phyloP scores from a whole-genome alignment of 2,797 vertebrate species.

The Squalus acanthias region DNA sequence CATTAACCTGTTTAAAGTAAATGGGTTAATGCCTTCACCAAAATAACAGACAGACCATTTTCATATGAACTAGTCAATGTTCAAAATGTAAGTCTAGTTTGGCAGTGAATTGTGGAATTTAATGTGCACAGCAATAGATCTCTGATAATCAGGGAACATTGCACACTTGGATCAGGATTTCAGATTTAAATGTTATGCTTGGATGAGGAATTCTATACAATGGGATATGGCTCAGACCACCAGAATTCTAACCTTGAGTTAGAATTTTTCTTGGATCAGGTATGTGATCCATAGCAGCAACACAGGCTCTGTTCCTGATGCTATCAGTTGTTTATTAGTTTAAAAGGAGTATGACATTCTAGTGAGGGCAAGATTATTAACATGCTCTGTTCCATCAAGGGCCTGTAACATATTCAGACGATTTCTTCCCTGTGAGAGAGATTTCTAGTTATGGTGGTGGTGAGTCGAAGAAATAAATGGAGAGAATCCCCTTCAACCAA shows the following conservation, averaged over 20 bases:
- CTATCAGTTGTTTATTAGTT: slow-evolving; percentile 4
- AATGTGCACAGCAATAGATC: background rate
- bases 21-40: background rate
- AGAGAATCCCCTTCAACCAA: background rate
- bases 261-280: slow-evolving; percentile 4
- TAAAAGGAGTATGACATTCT: background rate
- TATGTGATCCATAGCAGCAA: background rate
- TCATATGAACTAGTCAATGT: background rate
- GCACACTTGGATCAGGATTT: background rate
- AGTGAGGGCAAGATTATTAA: background rate
- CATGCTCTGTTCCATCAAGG: background rate
- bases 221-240: background rate
- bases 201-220: background rate
- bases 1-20: background rate
- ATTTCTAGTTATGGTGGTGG: background rate
- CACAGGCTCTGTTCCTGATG: background rate
- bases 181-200: background rate
- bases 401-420: background rate
- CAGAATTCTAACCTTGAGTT: background rate
- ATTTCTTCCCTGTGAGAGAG: background rate
- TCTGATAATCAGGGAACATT: background rate
- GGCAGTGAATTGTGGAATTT: background rate
- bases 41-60: background rate
- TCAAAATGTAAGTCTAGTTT: background rate
- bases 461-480: background rate